A percentile compares a stretch with the other conserved stretches of the same genome.
phyloP scores from a whole-genome alignment of 2,888 invertebrate genomes.

The Parnassius mnemosyne region DNA sequence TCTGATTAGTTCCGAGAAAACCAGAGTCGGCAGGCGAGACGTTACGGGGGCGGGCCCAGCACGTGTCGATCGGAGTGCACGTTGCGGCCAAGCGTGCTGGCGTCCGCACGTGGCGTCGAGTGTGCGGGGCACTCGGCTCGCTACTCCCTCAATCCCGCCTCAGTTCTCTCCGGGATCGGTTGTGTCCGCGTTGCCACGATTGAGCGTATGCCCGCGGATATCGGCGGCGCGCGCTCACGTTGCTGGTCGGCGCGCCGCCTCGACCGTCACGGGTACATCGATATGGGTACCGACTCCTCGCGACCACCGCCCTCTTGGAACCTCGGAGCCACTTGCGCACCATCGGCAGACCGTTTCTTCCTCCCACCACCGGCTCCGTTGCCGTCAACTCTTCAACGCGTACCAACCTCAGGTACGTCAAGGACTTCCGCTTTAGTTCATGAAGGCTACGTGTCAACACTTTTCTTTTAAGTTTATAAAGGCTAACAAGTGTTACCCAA shows the following conservation, averaged over 20 bases:
- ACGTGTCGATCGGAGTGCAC: conserved; percentile 49
- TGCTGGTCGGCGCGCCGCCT: conserved; percentile 51
- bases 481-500: too few species aligned
- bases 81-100: conserved; percentile 59
- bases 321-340: conserved; percentile 38
- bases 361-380: conserved; percentile 26
- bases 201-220: conserved; percentile 47
- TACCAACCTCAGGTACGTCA: conserved; percentile 12
- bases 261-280: conserved; percentile 80
- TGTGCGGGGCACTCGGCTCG: conserved; percentile 11
- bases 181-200: conserved; percentile 53
- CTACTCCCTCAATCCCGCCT: conserved; percentile 63
- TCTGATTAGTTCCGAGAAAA: neutral
- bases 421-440: neutral
- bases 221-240: conserved; percentile 56
- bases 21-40: conserved; percentile 17
- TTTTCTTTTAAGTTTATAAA: too few species aligned
- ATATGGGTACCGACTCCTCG: conserved; percentile 64
- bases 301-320: conserved; percentile 28
- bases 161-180: conserved; percentile 63
- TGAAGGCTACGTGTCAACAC: too few species aligned
- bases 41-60: conserved; percentile 31
- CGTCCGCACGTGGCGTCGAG: conserved; percentile 57
- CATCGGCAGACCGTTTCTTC: conserved; percentile 20
- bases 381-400: conserved; percentile 13